phyloP scores from a whole-genome alignment of 2,797 vertebrate genomes.

The Clarias fuscus region DNA sequence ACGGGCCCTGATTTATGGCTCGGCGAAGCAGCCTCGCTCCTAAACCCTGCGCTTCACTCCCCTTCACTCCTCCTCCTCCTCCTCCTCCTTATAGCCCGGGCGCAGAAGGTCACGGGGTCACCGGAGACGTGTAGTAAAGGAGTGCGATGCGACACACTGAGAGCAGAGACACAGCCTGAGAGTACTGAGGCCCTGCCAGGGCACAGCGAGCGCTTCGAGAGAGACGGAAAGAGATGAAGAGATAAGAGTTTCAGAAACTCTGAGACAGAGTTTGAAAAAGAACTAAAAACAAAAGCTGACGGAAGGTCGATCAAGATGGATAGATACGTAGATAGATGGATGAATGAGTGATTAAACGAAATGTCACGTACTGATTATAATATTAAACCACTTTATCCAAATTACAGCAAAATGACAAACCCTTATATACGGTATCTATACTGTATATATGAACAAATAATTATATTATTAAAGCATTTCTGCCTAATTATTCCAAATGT shows the following conservation, averaged over 20 bases:
- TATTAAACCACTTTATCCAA: background rate
- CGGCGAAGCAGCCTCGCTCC: background rate
- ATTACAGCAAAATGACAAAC: background rate
- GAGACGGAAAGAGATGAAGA: too few species aligned
- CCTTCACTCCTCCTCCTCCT: background rate
- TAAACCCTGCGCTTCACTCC: background rate
- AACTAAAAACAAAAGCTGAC: too few species aligned
- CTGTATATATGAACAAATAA: background rate
- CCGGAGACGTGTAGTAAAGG: background rate
- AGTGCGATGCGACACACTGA: background rate
- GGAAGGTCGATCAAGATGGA: background rate
- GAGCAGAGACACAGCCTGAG: background rate
- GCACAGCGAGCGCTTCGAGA: background rate
- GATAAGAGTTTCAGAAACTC: too few species aligned
- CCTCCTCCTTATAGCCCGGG: slow-evolving; percentile 1
- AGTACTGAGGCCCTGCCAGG: background rate
- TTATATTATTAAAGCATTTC: background rate
- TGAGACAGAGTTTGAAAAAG: background rate
- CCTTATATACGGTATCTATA: too few species aligned
- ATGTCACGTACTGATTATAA: too few species aligned
- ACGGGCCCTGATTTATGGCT: slow-evolving; percentile 21
- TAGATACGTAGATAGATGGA: background rate
- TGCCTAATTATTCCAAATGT: background rate
- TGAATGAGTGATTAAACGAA: background rate
- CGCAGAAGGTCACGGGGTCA: slow-evolving; percentile 20